These are phyloP conservation scores for Balearica regulorum DNA, from an alignment of 2,797 vertebrate genomes.

Conservation along the genomic window DNA sequence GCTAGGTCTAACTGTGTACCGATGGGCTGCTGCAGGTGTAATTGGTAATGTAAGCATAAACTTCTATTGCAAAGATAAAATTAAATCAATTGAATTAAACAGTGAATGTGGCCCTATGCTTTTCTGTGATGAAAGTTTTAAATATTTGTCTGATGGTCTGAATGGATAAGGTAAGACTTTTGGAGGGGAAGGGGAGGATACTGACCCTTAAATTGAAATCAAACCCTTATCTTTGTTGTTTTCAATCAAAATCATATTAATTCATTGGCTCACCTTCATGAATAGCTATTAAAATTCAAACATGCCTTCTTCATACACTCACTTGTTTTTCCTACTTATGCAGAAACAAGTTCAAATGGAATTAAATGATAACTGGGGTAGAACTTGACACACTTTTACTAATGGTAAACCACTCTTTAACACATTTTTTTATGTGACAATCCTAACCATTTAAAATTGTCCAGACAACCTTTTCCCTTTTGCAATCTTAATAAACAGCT, in stretches of 20 bases:
- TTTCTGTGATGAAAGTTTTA: neutral
- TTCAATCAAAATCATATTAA: conserved; percentile 13
- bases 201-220: neutral
- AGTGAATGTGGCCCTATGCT: neutral
- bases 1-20: neutral
- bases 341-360: neutral
- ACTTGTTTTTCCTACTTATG: conserved; percentile 11
- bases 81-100: neutral
- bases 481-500: neutral
- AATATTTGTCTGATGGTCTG: neutral
- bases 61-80: neutral
- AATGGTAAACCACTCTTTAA: neutral
- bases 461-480: neutral
- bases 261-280: neutral
- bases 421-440: neutral
- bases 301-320: neutral
- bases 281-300: neutral
- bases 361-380: neutral
- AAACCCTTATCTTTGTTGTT: neutral
- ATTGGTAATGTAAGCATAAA: neutral
- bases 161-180: neutral
- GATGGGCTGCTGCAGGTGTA: neutral
- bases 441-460: neutral
- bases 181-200: neutral
- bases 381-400: neutral